These are phyloP conservation scores for Megalops cyprinoides DNA, from an alignment of 2,797 vertebrate species.

Conservation along the genomic window DNA sequence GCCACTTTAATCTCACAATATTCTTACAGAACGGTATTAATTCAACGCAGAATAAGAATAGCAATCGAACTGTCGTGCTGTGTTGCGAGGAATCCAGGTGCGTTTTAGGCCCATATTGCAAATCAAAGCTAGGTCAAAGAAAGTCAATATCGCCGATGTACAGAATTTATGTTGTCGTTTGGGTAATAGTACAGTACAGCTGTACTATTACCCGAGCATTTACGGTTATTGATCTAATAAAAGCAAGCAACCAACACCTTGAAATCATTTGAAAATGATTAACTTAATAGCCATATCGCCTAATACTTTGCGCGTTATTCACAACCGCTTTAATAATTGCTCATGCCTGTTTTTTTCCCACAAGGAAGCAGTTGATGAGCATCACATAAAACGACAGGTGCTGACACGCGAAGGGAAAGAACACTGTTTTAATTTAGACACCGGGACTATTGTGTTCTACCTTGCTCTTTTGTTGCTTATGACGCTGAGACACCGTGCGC, in stretches of 20 bases:
- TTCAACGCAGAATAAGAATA: no score
- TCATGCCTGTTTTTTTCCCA: not conserved
- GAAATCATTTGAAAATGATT: not conserved
- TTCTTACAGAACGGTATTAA: not conserved
- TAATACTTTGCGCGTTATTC: not conserved
- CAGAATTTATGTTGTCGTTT: no score
- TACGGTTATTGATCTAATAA: no score
- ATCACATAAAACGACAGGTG: not conserved
- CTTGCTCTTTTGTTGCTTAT: conserved; percentile 5
- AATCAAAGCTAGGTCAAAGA: no score
- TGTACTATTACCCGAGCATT: no score
- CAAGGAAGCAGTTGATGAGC: not conserved
- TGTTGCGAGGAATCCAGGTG: not conserved
- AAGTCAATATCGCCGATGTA: no score
- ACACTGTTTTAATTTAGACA: not conserved
- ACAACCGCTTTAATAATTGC: not conserved
- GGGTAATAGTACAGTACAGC: no score
- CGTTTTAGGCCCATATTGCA: no score
- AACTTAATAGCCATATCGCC: no score
- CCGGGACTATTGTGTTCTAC: not conserved
- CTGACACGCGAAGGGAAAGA: not conserved
- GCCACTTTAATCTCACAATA: not conserved
- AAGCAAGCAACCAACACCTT: no score
- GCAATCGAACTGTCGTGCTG: not conserved
- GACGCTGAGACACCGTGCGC: not conserved